Conservation (phyloP, 1,140 invertebrate genomes). For the Drosophila burlai region DNA sequence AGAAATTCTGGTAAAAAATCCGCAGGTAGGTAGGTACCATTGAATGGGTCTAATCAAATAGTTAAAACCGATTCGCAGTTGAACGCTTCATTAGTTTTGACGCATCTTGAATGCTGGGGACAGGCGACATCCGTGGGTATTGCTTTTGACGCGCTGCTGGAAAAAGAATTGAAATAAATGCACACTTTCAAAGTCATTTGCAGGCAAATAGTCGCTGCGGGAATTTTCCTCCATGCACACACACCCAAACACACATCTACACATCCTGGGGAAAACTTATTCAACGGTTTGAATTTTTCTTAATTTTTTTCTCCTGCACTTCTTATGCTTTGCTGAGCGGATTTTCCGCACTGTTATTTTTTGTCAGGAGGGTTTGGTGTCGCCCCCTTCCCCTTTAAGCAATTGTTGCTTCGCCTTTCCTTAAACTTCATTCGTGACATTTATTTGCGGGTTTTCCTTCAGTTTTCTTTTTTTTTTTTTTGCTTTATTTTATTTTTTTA, state of each 20-base stretch:
- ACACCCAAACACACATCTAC: neutral
- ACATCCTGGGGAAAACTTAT: slow-evolving; percentile 45
- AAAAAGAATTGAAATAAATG: slow-evolving; percentile 70
- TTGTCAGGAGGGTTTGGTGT: slow-evolving; percentile 21
- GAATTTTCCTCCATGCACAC: slow-evolving; percentile 21
- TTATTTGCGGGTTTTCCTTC: slow-evolving; percentile 69
- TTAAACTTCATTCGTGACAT: slow-evolving; percentile 75
- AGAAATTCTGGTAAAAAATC: slow-evolving; percentile 21
- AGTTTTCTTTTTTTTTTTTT: slow-evolving; percentile 7
- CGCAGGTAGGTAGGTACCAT: neutral
- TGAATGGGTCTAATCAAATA: slow-evolving; percentile 57
- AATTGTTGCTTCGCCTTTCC: slow-evolving; percentile 70
- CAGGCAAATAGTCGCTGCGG: slow-evolving; percentile 66
- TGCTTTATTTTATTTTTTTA: neutral
- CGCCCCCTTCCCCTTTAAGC: slow-evolving; percentile 8
- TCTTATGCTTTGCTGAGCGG: slow-evolving; percentile 50
- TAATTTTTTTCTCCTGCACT: slow-evolving; percentile 50
- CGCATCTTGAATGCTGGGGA: slow-evolving; percentile 34
- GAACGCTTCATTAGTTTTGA: slow-evolving; percentile 70
- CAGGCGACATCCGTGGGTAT: slow-evolving; percentile 38
- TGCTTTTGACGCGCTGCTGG: slow-evolving; percentile 16
- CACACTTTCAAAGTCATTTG: slow-evolving; percentile 75
- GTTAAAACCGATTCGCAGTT: slow-evolving; percentile 62
- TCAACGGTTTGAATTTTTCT: slow-evolving; percentile 57
- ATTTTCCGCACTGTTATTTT: slow-evolving; percentile 68